These are phyloP conservation scores for Dyspetes luteomarginatus DNA, from an alignment of 2,888 invertebrate species.

Conservation along the genomic window DNA sequence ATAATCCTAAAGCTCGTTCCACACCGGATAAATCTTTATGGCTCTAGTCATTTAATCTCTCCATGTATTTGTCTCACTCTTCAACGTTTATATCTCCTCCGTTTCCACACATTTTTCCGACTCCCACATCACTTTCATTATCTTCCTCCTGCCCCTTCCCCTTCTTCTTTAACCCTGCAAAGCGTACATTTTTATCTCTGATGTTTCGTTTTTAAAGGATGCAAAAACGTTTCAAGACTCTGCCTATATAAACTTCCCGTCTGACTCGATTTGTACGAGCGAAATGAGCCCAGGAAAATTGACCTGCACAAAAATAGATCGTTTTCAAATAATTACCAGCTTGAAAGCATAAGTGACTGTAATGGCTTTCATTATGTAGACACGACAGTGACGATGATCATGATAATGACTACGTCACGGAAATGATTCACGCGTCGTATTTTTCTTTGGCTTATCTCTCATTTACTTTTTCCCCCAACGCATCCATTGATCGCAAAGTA, in stretches of 20 bases:
- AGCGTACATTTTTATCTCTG: not conserved
- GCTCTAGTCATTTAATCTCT: slow-evolving; percentile 53
- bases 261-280: slow-evolving; percentile 3
- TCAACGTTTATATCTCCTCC: not conserved
- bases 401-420: too few species aligned
- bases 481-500: slow-evolving; percentile 38
- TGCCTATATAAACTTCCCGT: not conserved
- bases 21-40: slow-evolving; percentile 44
- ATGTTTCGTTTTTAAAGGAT: not conserved
- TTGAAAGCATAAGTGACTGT: slow-evolving; percentile 69
- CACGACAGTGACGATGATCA: too few species aligned
- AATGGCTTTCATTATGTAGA: slow-evolving; percentile 59
- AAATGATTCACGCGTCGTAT: too few species aligned
- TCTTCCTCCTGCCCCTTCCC: not conserved
- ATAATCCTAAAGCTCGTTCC: slow-evolving; percentile 55
- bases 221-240: not conserved
- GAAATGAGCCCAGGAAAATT: slow-evolving; percentile 28
- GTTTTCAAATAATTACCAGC: slow-evolving; percentile 77
- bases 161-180: not conserved
- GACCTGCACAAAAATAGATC: slow-evolving; percentile 60
- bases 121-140: slow-evolving; percentile 3
- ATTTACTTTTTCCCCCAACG: slow-evolving; percentile 42
- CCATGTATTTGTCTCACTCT: slow-evolving; percentile 6
- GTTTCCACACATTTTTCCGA: not conserved
- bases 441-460: slow-evolving; percentile 35